A percentile compares a stretch with the other conserved stretches of the same genome.
phyloP scores from a whole-genome alignment of 2,113 vertebrate genomes.

The Phasianus colchicus region DNA sequence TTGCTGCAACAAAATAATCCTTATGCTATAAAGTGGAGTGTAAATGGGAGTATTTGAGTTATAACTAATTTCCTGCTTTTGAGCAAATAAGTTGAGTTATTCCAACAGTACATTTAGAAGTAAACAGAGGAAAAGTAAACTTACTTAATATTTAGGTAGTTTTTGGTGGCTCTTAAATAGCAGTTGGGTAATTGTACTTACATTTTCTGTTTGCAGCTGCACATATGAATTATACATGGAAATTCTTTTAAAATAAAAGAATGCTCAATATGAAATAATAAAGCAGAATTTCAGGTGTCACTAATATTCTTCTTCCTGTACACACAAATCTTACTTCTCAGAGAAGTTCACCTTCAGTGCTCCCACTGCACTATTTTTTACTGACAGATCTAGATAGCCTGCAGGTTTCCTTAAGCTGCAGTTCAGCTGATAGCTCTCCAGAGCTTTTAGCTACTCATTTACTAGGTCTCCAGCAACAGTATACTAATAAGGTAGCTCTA shows the following conservation, averaged over 20 bases:
- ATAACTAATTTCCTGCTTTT: conserved; percentile 1
- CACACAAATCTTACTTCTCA: not conserved
- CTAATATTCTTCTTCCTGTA: not conserved
- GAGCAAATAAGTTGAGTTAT: not conserved
- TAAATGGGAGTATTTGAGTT: not conserved
- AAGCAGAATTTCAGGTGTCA: not conserved
- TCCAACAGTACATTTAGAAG: not conserved
- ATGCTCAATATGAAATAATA: not conserved
- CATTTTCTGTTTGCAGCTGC: not conserved
- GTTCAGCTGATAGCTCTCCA: not conserved
- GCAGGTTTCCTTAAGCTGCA: not conserved
- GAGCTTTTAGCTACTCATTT: conserved; percentile 33
- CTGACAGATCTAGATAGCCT: not conserved
- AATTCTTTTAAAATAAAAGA: not conserved
- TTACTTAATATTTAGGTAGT: not conserved
- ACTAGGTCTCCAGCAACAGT: not conserved
- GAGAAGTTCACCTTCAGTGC: not conserved
- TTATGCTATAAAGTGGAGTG: not conserved
- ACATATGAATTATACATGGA: not conserved
- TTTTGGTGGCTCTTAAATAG: not conserved
- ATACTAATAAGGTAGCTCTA: conserved; percentile 5
- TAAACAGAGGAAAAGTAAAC: not conserved
- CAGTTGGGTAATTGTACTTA: not conserved
- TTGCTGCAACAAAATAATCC: not conserved
- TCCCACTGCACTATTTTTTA: not conserved